Conservation (phyloP, 2,888 invertebrate species). For the Epistrophella euchroma region DNA sequence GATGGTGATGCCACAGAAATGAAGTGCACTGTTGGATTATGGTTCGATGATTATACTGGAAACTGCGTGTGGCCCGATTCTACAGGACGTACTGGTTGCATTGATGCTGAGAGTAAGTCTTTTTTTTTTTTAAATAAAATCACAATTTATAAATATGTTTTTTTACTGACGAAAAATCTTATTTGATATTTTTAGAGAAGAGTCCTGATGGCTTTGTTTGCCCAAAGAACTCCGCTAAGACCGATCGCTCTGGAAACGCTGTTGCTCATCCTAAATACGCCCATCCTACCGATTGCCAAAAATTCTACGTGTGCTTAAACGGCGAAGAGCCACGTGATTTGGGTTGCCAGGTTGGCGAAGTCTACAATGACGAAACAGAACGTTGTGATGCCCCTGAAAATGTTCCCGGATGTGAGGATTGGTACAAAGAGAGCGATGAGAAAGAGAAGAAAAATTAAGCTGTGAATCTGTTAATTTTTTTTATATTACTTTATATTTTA, state of each 20-base stretch:
- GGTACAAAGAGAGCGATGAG: constrained; percentile 93
- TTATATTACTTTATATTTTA: constrained; percentile 68
- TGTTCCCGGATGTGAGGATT: constrained; percentile 95
- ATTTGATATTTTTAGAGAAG: constrained; percentile 86
- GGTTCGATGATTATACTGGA: constrained; percentile 95
- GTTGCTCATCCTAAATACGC: constrained; percentile 94
- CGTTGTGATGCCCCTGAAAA: constrained; percentile 96
- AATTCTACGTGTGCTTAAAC: constrained; percentile 95
- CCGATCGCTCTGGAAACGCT: constrained; percentile 88
- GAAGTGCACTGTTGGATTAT: constrained; percentile 93
- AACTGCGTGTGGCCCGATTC: constrained; percentile 95
- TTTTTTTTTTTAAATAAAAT: neutral
- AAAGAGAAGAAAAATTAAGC: constrained; percentile 82
- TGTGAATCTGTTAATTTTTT: constrained; percentile 68
- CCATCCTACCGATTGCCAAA: constrained; percentile 94
- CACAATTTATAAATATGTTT: neutral
- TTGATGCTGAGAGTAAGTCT: constrained; percentile 85
- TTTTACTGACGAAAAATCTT: neutral
- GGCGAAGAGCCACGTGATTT: constrained; percentile 94
- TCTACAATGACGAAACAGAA: constrained; percentile 94
- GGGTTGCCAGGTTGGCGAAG: constrained; percentile 93
- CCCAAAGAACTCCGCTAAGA: constrained; percentile 87
- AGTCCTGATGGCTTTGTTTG: constrained; percentile 94
- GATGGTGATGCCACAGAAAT: constrained; percentile 92
- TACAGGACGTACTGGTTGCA: constrained; percentile 90